Conservation (phyloP, 2,797 vertebrate species). For the Sylvia borin region DNA sequence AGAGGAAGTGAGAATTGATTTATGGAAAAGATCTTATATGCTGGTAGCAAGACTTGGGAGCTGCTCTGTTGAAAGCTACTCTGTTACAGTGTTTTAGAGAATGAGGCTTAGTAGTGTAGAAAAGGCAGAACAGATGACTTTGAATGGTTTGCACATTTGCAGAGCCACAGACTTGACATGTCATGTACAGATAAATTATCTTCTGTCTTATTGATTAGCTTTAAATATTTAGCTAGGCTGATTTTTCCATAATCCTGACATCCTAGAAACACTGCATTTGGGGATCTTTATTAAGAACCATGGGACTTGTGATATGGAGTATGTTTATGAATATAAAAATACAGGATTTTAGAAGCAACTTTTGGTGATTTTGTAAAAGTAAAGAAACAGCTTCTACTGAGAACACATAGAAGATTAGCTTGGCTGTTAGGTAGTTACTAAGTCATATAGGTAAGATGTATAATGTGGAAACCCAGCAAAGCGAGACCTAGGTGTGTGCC, state of each 20-base stretch:
- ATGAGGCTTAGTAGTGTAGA: not conserved
- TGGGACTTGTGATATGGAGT: no score
- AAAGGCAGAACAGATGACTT: not conserved
- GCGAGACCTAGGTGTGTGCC: no score
- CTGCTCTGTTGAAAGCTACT: not conserved
- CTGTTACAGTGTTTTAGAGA: not conserved
- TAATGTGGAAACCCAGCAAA: no score
- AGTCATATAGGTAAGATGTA: no score
- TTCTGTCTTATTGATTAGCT: not conserved
- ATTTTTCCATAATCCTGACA: not conserved
- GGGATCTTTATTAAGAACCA: not conserved
- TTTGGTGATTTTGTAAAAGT: no score
- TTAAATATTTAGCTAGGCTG: not conserved
- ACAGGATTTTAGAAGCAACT: no score
- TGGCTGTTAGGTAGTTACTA: no score
- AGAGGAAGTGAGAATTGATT: not conserved
- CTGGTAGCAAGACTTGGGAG: not conserved
- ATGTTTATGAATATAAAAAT: no score
- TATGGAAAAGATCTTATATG: not conserved
- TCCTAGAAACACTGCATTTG: not conserved
- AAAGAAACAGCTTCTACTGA: no score
- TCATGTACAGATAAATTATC: not conserved
- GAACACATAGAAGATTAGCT: no score
- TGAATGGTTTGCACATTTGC: not conserved
- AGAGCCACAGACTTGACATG: not conserved